Percentiles rank a stretch among this genome's conserved stretches.
Conservation (phyloP, 2,113 vertebrate genomes). For the Anolis sagrei region DNA sequence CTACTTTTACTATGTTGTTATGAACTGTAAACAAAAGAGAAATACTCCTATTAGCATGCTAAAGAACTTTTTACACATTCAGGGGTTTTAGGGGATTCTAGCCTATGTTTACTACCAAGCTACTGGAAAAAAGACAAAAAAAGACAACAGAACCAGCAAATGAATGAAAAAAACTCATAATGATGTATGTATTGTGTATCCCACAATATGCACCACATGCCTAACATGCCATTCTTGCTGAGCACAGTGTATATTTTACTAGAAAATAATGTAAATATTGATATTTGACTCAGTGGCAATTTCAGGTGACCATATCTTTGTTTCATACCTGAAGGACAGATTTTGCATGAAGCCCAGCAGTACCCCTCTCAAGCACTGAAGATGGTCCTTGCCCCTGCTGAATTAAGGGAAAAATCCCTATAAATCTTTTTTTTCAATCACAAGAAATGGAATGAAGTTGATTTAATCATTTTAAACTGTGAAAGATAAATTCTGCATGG, state of each 20-base stretch:
- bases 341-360: constrained; percentile 76
- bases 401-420: constrained; percentile 28
- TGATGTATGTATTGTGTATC: neutral
- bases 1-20: neutral
- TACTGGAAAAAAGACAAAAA: neutral
- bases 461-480: neutral
- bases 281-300: neutral
- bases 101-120: neutral
- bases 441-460: neutral
- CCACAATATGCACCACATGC: neutral
- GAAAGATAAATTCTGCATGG: neutral
- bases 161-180: neutral
- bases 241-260: neutral
- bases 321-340: constrained; percentile 74
- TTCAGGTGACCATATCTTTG: neutral
- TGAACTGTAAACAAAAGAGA: neutral
- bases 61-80: neutral
- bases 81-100: neutral
- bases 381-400: constrained; percentile 75
- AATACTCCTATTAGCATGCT: neutral
- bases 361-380: constrained; percentile 67
- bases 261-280: neutral
- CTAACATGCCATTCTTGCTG: neutral
- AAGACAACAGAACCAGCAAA: neutral
- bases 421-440: neutral